These are phyloP conservation scores for Sisyra terminalis DNA, from an alignment of 2,888 invertebrate species.

Conservation along the genomic window DNA sequence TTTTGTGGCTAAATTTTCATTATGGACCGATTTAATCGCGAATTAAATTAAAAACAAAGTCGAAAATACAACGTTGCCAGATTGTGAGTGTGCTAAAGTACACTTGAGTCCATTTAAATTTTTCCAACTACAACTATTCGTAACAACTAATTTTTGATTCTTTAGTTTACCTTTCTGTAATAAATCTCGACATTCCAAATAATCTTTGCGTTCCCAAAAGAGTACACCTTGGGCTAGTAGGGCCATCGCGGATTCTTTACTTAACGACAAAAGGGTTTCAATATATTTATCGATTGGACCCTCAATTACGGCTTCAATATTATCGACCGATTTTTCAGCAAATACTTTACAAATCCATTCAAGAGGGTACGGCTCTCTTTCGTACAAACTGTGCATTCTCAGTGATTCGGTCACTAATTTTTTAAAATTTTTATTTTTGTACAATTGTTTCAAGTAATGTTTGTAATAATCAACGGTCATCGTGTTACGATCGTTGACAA, in stretches of 20 bases:
- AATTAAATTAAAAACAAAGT: too few species aligned
- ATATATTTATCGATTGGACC: conserved; percentile 31
- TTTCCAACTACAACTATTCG: too few species aligned
- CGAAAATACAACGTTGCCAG: too few species aligned
- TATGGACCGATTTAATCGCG: too few species aligned
- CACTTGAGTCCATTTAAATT: too few species aligned
- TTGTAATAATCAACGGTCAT: conserved; percentile 24
- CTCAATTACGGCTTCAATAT: conserved; percentile 13
- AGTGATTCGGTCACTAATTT: conserved; percentile 28
- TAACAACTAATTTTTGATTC: too few species aligned
- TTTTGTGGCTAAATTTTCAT: too few species aligned
- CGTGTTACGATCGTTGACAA: conserved; percentile 17
- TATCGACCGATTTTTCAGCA: conserved; percentile 27
- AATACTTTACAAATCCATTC: conserved; percentile 46
- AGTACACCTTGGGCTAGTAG: conserved; percentile 42
- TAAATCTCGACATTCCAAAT: conserved; percentile 35
- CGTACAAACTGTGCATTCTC: conserved; percentile 30
- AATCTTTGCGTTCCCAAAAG: conserved; percentile 31
- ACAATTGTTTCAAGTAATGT: conserved; percentile 31
- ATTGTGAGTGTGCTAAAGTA: too few species aligned
- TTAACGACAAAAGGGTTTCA: conserved; percentile 33
- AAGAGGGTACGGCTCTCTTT: conserved; percentile 31
- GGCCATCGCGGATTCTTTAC: conserved; percentile 42
- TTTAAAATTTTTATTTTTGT: conserved; percentile 26
- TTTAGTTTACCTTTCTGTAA: conserved; percentile 27